Conservation (phyloP, 2,888 invertebrate genomes). For the Capitulum mitella region DNA sequence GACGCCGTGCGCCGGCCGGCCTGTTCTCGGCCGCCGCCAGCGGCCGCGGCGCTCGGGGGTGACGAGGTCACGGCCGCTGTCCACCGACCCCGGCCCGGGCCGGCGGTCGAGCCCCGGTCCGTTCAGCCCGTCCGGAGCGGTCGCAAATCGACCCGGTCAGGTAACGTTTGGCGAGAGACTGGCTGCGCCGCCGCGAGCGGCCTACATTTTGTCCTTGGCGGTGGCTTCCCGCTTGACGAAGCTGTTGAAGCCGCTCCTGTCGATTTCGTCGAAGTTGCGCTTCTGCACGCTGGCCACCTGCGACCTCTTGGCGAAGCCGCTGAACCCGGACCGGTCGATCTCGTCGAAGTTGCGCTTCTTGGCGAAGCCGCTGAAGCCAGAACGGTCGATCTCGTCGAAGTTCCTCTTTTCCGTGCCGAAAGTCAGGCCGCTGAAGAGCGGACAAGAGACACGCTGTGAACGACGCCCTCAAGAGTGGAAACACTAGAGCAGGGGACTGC, state of each 20-base stretch:
- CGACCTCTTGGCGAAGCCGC: constrained; percentile 50
- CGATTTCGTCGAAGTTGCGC: constrained; percentile 50
- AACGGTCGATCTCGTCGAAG: constrained; percentile 56
- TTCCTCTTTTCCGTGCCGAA: constrained; percentile 45
- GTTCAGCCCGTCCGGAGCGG: too few species aligned
- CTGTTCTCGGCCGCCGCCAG: neutral
- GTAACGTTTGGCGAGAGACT: neutral
- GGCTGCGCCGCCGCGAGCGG: neutral
- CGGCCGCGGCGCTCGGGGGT: neutral
- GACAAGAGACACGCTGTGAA: too few species aligned
- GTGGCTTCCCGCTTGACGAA: constrained; percentile 44
- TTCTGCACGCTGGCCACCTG: neutral
- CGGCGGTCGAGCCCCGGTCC: too few species aligned
- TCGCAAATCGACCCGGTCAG: neutral
- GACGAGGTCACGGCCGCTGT: neutral
- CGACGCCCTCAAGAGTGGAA: too few species aligned
- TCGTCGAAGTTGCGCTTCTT: constrained; percentile 55
- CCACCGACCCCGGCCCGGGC: neutral
- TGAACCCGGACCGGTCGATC: constrained; percentile 52
- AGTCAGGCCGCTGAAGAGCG: constrained; percentile 4
- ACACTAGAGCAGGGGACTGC: too few species aligned
- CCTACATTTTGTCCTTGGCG: constrained; percentile 14
- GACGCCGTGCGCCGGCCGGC: constrained; percentile 5
- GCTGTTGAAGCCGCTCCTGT: constrained; percentile 45
- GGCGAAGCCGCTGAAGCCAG: constrained; percentile 46